Evolutionary conservation across 2,113 vertebrate genomes (phyloP), one percentile per base, ranked within the genome.

Genomic region (Chaetops frenatus): DNA sequence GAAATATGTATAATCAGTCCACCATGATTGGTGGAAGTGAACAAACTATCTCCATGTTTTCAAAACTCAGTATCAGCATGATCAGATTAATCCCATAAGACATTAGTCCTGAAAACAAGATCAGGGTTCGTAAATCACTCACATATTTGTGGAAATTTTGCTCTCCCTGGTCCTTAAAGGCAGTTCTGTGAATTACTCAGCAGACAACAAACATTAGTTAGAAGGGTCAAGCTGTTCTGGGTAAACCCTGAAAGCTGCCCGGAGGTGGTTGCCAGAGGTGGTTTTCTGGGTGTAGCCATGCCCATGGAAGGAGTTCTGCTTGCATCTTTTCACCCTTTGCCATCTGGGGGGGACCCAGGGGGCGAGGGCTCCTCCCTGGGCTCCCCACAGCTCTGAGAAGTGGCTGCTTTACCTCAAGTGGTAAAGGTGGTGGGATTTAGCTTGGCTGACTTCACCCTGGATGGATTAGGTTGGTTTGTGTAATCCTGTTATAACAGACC

Each of bases 401-500:
- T 7, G 57, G 28, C 76, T 86, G 76, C 61, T 38, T 58, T 35
- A 36, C n/a, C 82, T 82, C 51, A 50, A 6, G 21, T 31, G 60
- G 2, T 69, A 33, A 42, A 81, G 50, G 25, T 67, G 69, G 19
- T 81, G 69, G 65, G 78, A 21, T 70, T 88, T 82, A 66, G 17
- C 47, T 38, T 86, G 64, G 50, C 86, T 81, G 31, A 42, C 18
- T 69, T 85, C 57, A 50, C 42, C 20, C 40, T 61, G 40, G 48
- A 1, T 53, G 83, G 83, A 42, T 88, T 70, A 88, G 54, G 40
- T 35, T 53, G 20, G 54, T 3, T 77, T 44, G n/a, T 53, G 58
- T 94, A 86, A 88, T 88, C 83, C 77, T 78, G 31, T 91, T 92
- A 38, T 7, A 62, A 77, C 69, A 95, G 50, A 21, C 69, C 67